A percentile compares a stretch with the other conserved stretches of the same genome.
These are phyloP conservation scores for Nycticorax nycticorax DNA, from an alignment of 2,113 vertebrate genomes.

Conservation along the genomic window DNA sequence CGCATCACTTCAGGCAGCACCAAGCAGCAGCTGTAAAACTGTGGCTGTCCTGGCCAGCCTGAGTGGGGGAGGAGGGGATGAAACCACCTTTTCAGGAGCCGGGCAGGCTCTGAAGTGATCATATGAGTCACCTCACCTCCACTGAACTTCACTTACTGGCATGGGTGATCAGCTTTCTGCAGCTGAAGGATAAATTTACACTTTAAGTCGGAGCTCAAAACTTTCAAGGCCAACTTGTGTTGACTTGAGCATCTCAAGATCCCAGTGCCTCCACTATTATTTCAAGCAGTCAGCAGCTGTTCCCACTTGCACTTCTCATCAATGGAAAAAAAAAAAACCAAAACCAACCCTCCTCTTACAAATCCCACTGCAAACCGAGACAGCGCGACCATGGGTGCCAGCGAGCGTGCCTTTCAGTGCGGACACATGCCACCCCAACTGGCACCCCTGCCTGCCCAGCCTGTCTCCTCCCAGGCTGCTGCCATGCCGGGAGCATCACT, in stretches of 20 bases:
- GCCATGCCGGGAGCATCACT: background rate
- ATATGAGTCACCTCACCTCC: background rate
- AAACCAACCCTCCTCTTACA: background rate
- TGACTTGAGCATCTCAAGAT: conserved; percentile 51
- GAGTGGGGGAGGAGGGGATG: background rate
- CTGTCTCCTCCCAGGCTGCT: conserved; percentile 19
- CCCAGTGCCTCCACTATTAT: conserved; percentile 31
- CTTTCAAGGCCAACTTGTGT: conserved; percentile 14
- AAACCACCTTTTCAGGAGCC: background rate
- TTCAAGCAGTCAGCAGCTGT: conserved; percentile 66
- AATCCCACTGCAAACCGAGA: conserved; percentile 44
- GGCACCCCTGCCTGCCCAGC: background rate
- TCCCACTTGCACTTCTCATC: conserved; percentile 26
- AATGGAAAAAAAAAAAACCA: background rate
- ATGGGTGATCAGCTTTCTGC: background rate
- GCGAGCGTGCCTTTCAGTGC: background rate
- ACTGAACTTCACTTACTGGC: conserved; percentile 21
- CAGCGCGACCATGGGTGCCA: background rate
- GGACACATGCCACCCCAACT: background rate
- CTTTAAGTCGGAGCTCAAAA: conserved; percentile 3
- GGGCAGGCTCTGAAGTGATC: background rate
- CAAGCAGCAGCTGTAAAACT: background rate
- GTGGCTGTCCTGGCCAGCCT: background rate
- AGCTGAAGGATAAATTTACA: conserved; percentile 37
- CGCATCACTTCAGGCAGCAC: background rate